Percentiles rank a stretch among this genome's conserved stretches.
Evolutionary conservation across 2,888 invertebrate species (phyloP).

Genomic region (Suillia variegata): DNA sequence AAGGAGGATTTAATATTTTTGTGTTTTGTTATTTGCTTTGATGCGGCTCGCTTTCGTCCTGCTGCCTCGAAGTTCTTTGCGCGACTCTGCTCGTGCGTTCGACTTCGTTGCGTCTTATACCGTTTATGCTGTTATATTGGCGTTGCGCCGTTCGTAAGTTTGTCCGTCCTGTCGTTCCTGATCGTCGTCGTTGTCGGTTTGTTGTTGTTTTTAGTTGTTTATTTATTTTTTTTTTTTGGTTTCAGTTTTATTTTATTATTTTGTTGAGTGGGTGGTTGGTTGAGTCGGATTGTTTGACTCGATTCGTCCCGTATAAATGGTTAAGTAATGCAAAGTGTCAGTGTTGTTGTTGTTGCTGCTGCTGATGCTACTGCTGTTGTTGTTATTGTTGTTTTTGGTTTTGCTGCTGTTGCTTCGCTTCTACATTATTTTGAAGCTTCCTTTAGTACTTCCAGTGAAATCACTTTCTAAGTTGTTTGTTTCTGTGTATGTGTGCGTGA

Average conservation of each 20-base stretch:
- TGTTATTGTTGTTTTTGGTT: not conserved
- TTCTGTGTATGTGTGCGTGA: too few relatives aligned
- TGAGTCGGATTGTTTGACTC: not conserved
- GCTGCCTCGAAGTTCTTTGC: constrained; percentile 38
- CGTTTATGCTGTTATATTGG: not conserved
- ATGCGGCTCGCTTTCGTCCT: constrained; percentile 24
- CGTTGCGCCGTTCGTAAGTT: not conserved
- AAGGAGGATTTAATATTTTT: constrained; percentile 38
- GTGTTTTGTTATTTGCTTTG: not conserved
- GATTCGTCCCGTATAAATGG: too few relatives aligned
- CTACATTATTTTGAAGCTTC: not conserved
- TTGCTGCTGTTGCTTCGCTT: constrained; percentile 12
- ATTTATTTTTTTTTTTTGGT: not conserved
- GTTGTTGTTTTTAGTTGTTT: constrained; percentile 14
- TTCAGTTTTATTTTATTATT: too few relatives aligned
- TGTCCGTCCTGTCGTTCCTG: not conserved
- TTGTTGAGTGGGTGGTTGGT: not conserved
- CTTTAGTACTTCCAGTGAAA: not conserved
- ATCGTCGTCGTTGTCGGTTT: constrained; percentile 8
- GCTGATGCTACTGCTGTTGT: constrained; percentile 14
- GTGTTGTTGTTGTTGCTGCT: not conserved
- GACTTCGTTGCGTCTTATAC: constrained; percentile 25
- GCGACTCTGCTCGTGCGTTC: constrained; percentile 42
- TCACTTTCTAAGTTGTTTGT: not conserved
- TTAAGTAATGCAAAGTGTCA: not conserved